Evolutionary conservation across 2,797 vertebrate species (phyloP).

Genomic region (Petrocephalus sullivani): DNA sequence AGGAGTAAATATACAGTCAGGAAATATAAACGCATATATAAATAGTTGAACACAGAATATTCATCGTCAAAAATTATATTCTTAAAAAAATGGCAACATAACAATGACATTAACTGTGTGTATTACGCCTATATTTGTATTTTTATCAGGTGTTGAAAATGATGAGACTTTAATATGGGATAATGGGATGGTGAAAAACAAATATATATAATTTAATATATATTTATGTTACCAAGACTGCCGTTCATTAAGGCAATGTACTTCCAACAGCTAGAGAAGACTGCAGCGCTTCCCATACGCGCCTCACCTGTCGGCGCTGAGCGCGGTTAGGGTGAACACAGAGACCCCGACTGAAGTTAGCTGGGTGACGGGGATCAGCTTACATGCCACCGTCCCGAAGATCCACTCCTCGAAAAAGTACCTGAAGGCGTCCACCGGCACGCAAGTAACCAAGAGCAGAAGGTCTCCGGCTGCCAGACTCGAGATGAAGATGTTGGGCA

Average conservation of each 20-base stretch:
- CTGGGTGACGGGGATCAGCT: constrained; percentile 87
- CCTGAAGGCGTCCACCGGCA: constrained; percentile 83
- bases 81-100: not conserved
- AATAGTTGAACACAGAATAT: not conserved
- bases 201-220: not conserved
- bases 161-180: not conserved
- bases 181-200: not conserved
- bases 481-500: constrained; percentile 90
- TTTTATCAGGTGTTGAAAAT: not conserved
- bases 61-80: not conserved
- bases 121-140: not conserved
- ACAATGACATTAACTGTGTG: not conserved
- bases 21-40: not conserved
- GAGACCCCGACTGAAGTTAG: constrained; percentile 94
- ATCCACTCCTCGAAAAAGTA: constrained; percentile 89
- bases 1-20: not conserved
- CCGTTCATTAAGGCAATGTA: not conserved
- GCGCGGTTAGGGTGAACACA: constrained; percentile 89
- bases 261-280: no score
- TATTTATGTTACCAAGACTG: not conserved
- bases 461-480: constrained; percentile 84
- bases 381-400: constrained; percentile 83
- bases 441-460: constrained; percentile 85
- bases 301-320: constrained; percentile 89
- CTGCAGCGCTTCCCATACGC: no score